Evolutionary conservation across 2,888 invertebrate genomes (phyloP).

Genomic region (Conops quadrifasciatus): DNA sequence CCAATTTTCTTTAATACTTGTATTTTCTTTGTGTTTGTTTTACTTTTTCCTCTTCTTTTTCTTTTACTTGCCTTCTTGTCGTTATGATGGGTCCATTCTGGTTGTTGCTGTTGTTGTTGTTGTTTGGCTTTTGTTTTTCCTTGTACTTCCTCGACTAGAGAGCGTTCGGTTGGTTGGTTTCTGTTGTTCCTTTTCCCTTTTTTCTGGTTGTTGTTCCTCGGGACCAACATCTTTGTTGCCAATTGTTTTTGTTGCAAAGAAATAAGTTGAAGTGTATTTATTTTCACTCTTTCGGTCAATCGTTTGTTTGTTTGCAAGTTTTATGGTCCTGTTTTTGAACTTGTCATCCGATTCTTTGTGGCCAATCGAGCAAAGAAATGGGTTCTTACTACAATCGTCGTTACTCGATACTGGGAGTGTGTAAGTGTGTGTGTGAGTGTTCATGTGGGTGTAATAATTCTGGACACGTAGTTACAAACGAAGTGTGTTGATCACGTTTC

Average conservation of each 20-base stretch:
- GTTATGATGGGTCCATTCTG: neutral
- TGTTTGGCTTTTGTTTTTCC: neutral
- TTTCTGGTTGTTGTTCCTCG: neutral
- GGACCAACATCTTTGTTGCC: neutral
- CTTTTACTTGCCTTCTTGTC: neutral
- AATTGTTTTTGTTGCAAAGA: constrained; percentile 7
- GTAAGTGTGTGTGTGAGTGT: neutral
- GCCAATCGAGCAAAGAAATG: neutral
- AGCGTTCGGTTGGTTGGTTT: neutral
- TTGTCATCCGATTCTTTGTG: neutral
- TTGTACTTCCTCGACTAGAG: neutral
- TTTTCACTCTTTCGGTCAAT: constrained; percentile 29
- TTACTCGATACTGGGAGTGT: neutral
- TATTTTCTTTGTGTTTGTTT: no score
- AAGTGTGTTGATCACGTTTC: no score
- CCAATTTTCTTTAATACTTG: constrained; percentile 24
- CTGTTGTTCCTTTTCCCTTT: neutral
- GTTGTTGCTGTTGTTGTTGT: neutral
- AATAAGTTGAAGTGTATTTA: constrained; percentile 31
- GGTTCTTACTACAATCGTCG: neutral
- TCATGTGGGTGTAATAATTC: no score
- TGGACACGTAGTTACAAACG: no score
- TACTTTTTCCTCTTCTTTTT: no score
- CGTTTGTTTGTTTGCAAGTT: constrained; percentile 22
- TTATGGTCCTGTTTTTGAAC: constrained; percentile 17